phyloP scores from a whole-genome alignment of 2,113 vertebrate species.

The Dascyllus trimaculatus region DNA sequence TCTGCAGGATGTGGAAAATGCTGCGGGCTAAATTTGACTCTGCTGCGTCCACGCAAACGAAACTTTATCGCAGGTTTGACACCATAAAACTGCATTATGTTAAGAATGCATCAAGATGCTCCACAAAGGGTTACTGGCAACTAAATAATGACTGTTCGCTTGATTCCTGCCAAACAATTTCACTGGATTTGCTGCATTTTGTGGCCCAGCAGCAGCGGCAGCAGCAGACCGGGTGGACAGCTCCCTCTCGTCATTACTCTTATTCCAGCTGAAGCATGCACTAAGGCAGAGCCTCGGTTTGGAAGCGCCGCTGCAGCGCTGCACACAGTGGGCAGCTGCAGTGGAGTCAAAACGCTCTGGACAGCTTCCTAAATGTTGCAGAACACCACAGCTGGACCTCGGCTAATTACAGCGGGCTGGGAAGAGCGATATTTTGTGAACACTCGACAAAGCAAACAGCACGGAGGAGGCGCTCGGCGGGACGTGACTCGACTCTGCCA shows the following conservation, averaged over 20 bases:
- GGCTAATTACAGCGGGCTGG: conserved; percentile 26
- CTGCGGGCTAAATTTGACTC: not conserved
- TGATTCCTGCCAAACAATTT: not conserved
- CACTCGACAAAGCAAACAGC: not conserved
- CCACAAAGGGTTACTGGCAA: too few species aligned
- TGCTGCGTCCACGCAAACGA: too few species aligned
- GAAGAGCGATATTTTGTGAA: not conserved
- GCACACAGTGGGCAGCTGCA: conserved; percentile 34
- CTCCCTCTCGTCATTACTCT: conserved; percentile 18
- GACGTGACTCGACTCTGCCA: not conserved
- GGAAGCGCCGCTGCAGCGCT: conserved; percentile 17
- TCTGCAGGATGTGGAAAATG: not conserved
- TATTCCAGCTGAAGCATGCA: conserved; percentile 9
- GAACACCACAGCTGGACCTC: conserved; percentile 32
- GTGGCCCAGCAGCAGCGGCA: conserved; percentile 6
- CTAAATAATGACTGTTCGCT: too few species aligned
- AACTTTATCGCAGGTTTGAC: too few species aligned
- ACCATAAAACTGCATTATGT: too few species aligned
- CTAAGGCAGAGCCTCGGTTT: not conserved
- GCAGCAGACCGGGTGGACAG: conserved; percentile 16
- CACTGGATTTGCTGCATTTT: not conserved
- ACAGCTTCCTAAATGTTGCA: conserved; percentile 47
- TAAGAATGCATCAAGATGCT: too few species aligned
- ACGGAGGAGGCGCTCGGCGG: not conserved
- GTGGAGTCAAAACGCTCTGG: not conserved